Percentiles rank a stretch among this genome's conserved stretches.
These are phyloP conservation scores for Whitmania pigra DNA, from an alignment of 1,140 invertebrate species.

Conservation along the genomic window DNA sequence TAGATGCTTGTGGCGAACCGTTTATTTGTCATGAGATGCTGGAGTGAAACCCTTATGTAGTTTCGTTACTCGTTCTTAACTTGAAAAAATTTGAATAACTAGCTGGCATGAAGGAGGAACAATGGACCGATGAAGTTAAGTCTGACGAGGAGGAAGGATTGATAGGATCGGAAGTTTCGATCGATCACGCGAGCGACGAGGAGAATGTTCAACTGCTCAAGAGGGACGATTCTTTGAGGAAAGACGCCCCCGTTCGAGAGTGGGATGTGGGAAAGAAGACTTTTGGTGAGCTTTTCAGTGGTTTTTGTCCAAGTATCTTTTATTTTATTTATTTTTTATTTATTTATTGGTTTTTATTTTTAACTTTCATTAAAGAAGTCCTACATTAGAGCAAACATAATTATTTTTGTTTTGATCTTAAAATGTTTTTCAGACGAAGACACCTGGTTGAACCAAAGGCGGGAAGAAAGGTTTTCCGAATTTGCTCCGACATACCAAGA, in stretches of 20 bases:
- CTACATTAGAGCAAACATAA: constrained; percentile 27
- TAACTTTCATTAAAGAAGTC: background rate
- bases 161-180: constrained; percentile 22
- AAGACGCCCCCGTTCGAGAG: constrained; percentile 29
- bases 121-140: background rate
- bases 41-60: too few species aligned
- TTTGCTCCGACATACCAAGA: constrained; percentile 21
- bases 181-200: constrained; percentile 11
- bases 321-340: background rate
- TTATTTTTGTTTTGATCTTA: constrained; percentile 30
- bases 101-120: background rate
- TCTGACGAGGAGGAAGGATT: too few species aligned
- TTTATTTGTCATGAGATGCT: too few species aligned
- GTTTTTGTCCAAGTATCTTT: background rate
- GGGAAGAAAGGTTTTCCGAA: constrained; percentile 18
- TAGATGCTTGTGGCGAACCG: too few species aligned
- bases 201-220: constrained; percentile 20
- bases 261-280: constrained; percentile 34
- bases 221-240: constrained; percentile 20
- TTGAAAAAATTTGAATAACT: background rate
- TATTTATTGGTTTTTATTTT: background rate
- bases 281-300: constrained; percentile 24
- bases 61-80: background rate
- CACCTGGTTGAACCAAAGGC: constrained; percentile 13
- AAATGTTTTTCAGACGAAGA: constrained; percentile 27